Evolutionary conservation across 2,113 vertebrate genomes (phyloP).

Genomic region (Conger conger): DNA sequence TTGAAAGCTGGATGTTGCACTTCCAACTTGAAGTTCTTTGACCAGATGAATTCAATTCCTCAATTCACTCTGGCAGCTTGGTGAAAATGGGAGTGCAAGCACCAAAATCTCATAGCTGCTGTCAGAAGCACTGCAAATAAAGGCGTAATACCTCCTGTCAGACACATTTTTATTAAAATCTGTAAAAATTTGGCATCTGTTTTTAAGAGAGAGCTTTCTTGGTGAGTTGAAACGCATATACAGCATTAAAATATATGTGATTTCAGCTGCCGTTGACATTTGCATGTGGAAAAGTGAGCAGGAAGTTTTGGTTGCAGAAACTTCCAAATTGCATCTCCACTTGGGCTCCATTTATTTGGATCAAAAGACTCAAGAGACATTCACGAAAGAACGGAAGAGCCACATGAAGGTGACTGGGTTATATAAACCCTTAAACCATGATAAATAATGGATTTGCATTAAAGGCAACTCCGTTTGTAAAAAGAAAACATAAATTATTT

Average conservation of each 20-base stretch:
- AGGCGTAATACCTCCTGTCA: neutral
- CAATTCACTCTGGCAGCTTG: neutral
- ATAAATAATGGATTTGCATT: conserved; percentile 8
- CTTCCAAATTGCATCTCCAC: neutral
- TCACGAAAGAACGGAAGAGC: neutral
- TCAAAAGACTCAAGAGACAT: neutral
- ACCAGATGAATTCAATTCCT: neutral
- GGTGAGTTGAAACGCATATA: neutral
- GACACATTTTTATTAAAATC: neutral
- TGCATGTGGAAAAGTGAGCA: neutral
- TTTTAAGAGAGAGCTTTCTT: neutral
- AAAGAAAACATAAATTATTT: conserved; percentile 1
- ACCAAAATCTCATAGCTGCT: neutral
- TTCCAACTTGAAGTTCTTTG: neutral
- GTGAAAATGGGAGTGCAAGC: neutral
- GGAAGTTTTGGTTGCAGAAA: neutral
- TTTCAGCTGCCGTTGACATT: neutral
- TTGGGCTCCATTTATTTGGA: neutral
- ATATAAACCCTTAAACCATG: neutral
- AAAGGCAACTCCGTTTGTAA: neutral
- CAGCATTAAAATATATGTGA: neutral
- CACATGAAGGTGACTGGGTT: neutral
- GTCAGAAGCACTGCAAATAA: neutral
- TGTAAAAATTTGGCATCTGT: neutral
- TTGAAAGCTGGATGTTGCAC: too few relatives aligned